These are phyloP conservation scores for Rotaria macrura DNA, from an alignment of 2,888 invertebrate genomes.

Conservation along the genomic window DNA sequence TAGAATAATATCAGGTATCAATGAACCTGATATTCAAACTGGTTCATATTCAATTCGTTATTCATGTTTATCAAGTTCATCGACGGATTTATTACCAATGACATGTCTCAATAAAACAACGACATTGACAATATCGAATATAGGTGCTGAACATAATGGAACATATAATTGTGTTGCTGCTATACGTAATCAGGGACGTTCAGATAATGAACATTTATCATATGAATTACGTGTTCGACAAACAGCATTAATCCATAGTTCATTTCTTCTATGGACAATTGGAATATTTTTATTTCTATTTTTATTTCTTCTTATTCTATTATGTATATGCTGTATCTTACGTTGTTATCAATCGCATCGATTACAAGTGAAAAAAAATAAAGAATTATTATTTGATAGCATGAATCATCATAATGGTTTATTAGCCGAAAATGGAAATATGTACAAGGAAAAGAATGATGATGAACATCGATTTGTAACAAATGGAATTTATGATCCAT, in stretches of 20 bases:
- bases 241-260: background rate
- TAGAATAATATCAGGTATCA: background rate
- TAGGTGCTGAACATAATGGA: slow-evolving; percentile 11
- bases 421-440: background rate
- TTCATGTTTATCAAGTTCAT: background rate
- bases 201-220: background rate
- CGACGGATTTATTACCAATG: background rate
- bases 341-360: background rate
- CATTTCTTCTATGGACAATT: background rate
- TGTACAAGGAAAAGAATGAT: background rate
- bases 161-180: slow-evolving; percentile 19
- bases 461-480: background rate
- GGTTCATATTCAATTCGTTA: background rate
- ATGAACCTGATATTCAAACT: background rate
- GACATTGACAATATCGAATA: background rate
- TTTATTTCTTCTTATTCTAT: background rate
- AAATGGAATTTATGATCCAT: background rate
- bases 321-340: background rate
- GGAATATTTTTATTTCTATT: background rate
- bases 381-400: slow-evolving; percentile 3
- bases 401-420: background rate
- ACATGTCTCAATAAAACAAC: background rate
- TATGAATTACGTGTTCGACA: slow-evolving; percentile 12
- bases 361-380: background rate
- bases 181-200: slow-evolving; percentile 4